Evolutionary conservation across 1,140 invertebrate genomes (phyloP).

Genomic region (Drosophila prosaltans): DNA sequence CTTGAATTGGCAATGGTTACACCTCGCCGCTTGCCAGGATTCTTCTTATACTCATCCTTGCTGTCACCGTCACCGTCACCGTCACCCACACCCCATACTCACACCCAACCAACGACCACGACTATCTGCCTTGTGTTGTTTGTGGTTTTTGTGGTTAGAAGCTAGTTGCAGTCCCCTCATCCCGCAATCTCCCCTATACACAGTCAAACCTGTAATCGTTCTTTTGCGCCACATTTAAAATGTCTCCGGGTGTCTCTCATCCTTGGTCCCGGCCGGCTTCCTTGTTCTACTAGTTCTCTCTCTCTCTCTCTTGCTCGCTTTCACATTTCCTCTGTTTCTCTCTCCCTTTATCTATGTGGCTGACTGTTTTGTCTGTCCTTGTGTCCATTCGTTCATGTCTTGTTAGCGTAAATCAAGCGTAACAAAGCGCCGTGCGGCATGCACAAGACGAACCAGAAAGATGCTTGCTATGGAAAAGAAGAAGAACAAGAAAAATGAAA

Average conservation of each 20-base stretch:
- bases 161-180: constrained; percentile 55
- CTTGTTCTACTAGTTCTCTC: too few relatives aligned
- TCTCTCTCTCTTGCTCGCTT: background rate
- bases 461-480: constrained; percentile 16
- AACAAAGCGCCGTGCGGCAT: constrained; percentile 71
- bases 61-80: background rate
- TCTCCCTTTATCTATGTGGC: background rate
- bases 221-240: constrained; percentile 80
- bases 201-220: constrained; percentile 73
- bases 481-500: background rate
- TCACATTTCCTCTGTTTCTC: background rate
- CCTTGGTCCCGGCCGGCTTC: constrained; percentile 24
- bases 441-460: constrained; percentile 34
- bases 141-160: constrained; percentile 61
- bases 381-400: constrained; percentile 80
- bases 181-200: too few relatives aligned
- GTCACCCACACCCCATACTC: constrained; percentile 42
- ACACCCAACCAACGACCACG: background rate
- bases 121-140: constrained; percentile 24
- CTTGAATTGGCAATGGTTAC: constrained; percentile 78
- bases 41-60: background rate
- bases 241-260: constrained; percentile 67
- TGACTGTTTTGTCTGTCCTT: constrained; percentile 47
- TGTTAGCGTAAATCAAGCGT: constrained; percentile 81
- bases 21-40: constrained; percentile 47